Evolutionary conservation across 1,140 invertebrate species (phyloP).

Genomic region (Drosophila pseudoobscura): DNA sequence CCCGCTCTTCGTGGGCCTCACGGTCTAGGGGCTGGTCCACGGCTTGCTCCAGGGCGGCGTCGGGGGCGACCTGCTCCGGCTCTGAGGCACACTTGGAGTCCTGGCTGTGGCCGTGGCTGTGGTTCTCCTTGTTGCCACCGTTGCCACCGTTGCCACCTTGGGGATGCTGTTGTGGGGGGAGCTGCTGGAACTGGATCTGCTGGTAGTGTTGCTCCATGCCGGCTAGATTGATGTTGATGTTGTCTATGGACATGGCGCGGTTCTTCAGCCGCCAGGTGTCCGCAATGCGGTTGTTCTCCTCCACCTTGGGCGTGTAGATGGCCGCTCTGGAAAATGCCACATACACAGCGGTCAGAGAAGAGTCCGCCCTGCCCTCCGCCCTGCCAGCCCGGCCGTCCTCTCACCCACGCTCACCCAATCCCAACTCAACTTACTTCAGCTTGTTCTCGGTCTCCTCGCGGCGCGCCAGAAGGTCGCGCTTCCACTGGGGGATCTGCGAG

Average conservation of each 20-base stretch:
- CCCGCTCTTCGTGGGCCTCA: conserved; percentile 12
- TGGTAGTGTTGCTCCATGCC: conserved; percentile 80
- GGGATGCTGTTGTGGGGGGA: conserved; percentile 22
- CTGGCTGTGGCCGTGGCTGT: conserved; percentile 53
- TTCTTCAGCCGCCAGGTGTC: conserved; percentile 85
- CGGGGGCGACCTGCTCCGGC: conserved; percentile 10
- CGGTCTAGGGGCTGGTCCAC: neutral
- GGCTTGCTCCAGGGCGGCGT: conserved; percentile 6
- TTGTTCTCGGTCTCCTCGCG: conserved; percentile 90
- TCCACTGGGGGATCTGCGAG: conserved; percentile 95
- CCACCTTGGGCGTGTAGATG: conserved; percentile 87
- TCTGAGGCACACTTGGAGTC: conserved; percentile 15
- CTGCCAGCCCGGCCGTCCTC: conserved; percentile 13
- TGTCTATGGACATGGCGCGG: conserved; percentile 86
- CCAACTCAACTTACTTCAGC: conserved; percentile 85
- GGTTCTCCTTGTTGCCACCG: conserved; percentile 82
- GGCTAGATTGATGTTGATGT: conserved; percentile 85
- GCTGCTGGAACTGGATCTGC: conserved; percentile 51
- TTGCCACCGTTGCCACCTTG: conserved; percentile 43
- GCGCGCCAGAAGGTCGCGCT: conserved; percentile 92
- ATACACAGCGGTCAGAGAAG: conserved; percentile 47
- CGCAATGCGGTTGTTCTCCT: conserved; percentile 84
- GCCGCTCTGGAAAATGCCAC: conserved; percentile 84
- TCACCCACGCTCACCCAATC: neutral
- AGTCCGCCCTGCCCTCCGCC: conserved; percentile 25